These are phyloP conservation scores for Tyria jacobaeae DNA, from an alignment of 2,888 invertebrate species.

Conservation along the genomic window DNA sequence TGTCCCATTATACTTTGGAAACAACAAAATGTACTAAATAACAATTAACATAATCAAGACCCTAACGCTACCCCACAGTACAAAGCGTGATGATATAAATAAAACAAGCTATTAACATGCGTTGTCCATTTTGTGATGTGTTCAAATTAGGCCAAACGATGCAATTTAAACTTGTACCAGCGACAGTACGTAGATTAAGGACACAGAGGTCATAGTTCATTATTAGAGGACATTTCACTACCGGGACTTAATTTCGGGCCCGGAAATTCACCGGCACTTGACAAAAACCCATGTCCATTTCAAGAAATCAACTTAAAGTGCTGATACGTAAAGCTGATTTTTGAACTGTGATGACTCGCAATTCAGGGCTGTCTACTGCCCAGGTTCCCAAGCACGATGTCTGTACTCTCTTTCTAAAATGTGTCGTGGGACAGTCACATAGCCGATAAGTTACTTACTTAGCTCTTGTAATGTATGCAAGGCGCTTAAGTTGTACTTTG, in stretches of 20 bases:
- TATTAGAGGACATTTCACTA: constrained; percentile 58
- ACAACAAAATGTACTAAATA: constrained; percentile 38
- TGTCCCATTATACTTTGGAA: constrained; percentile 9
- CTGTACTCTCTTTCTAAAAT: constrained; percentile 28
- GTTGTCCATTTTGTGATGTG: constrained; percentile 65
- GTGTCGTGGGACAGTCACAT: constrained; percentile 36
- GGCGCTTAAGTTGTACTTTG: constrained; percentile 24
- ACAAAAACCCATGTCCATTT: constrained; percentile 23
- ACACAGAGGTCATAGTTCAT: constrained; percentile 59
- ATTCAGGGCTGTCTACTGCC: constrained; percentile 11
- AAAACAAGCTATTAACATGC: constrained; percentile 69
- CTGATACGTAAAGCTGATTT: constrained; percentile 12
- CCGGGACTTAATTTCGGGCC: constrained; percentile 36
- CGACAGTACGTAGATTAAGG: constrained; percentile 42
- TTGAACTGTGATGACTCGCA: not conserved
- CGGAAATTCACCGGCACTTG: constrained; percentile 25
- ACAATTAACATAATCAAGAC: constrained; percentile 39
- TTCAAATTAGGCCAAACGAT: constrained; percentile 55
- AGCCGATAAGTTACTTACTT: constrained; percentile 33
- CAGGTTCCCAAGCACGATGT: constrained; percentile 28
- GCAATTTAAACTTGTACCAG: constrained; percentile 65
- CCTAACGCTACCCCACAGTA: constrained; percentile 25
- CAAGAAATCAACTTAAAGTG: constrained; percentile 12
- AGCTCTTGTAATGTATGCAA: constrained; percentile 35
- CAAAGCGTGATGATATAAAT: constrained; percentile 51